A percentile compares a stretch with the other conserved stretches of the same genome.
Conservation (phyloP, 2,797 vertebrate species). For the Coendou prehensilis region DNA sequence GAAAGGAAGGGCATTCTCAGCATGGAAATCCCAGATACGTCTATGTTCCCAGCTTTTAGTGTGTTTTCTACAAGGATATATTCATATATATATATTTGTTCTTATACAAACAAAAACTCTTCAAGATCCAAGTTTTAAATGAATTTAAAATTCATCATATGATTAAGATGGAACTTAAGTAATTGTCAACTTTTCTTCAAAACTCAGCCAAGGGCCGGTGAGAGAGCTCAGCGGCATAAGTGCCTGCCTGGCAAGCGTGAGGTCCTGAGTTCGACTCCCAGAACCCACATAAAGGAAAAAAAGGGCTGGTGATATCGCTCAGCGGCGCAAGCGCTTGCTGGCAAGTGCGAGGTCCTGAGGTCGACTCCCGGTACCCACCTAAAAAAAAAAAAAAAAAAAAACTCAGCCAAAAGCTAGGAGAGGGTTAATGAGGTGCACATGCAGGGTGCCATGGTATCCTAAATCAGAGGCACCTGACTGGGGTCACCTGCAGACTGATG, state of each 20-base stretch:
- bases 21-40: background rate
- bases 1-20: background rate
- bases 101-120: background rate
- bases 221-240: no score
- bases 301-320: no score
- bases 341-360: no score
- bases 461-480: background rate
- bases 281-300: no score
- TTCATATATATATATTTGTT: background rate
- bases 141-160: background rate
- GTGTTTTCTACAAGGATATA: background rate
- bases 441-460: background rate
- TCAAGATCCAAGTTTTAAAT: background rate
- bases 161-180: background rate
- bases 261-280: no score
- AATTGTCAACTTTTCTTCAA: background rate
- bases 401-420: background rate
- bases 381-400: no score
- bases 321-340: no score
- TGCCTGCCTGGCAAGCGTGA: no score
- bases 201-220: background rate
- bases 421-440: background rate
- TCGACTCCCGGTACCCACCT: no score
- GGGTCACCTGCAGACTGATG: background rate
- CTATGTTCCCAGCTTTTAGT: background rate